Percentiles rank a stretch among this genome's conserved stretches.
Conservation (phyloP, 1,140 invertebrate species). For the Drosophila ironensis region DNA sequence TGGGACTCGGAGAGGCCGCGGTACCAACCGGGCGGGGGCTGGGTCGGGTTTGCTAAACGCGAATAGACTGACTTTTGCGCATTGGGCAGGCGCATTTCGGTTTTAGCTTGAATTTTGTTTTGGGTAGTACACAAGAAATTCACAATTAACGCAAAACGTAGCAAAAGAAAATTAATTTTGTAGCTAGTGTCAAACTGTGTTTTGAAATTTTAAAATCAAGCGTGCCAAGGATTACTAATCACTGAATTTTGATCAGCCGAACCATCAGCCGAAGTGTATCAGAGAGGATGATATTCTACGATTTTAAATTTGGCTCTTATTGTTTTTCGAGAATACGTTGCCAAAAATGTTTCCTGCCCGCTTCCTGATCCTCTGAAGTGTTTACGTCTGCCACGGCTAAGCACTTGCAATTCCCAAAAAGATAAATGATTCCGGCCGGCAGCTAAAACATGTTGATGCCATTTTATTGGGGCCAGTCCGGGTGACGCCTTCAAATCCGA, state of each 20-base stretch:
- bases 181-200: neutral
- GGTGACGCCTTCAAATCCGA: conserved; percentile 27
- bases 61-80: no score
- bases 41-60: no score
- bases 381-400: conserved; percentile 12
- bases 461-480: conserved; percentile 21
- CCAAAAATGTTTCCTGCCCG: neutral
- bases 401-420: conserved; percentile 13
- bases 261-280: no score
- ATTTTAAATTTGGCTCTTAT: no score
- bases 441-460: neutral
- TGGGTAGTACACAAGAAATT: no score
- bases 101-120: neutral
- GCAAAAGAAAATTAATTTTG: neutral
- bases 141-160: neutral
- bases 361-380: conserved; percentile 11
- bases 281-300: no score
- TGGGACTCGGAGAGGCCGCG: conserved; percentile 46
- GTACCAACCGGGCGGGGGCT: conserved; percentile 41
- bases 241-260: no score
- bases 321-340: no score
- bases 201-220: neutral
- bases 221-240: neutral
- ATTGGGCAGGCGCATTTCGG: neutral
- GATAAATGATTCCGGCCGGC: conserved; percentile 25